These are phyloP conservation scores for Festucalex cinctus DNA, from an alignment of 2,113 vertebrate genomes.

Conservation along the genomic window DNA sequence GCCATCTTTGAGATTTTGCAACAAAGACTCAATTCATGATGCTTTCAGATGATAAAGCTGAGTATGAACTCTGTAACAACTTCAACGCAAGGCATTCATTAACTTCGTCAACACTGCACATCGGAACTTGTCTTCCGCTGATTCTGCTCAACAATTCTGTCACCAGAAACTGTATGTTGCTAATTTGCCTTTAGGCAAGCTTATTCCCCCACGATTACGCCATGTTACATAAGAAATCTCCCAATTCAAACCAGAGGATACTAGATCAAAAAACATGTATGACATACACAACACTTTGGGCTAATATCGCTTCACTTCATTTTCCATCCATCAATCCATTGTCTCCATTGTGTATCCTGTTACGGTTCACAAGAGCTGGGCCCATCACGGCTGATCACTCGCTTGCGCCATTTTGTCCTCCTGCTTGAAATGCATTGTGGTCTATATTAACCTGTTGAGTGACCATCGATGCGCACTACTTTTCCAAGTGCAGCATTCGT, in stretches of 20 bases:
- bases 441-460: no score
- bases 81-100: constrained; percentile 6
- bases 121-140: background rate
- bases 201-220: constrained; percentile 23
- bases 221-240: constrained; percentile 45
- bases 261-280: constrained; percentile 25
- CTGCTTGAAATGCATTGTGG: no score
- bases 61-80: background rate
- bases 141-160: background rate
- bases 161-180: constrained; percentile 25
- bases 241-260: constrained; percentile 28
- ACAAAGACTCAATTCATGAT: constrained; percentile 37
- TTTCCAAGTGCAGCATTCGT: no score
- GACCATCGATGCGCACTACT: no score
- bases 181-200: constrained; percentile 26
- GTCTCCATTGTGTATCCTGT: background rate
- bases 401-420: no score
- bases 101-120: background rate
- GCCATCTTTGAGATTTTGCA: constrained; percentile 34
- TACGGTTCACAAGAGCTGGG: no score
- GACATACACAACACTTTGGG: background rate
- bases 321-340: background rate
- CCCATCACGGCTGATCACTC: background rate
- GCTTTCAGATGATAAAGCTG: constrained; percentile 6
- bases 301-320: background rate